Evolutionary conservation across 1,140 invertebrate genomes (phyloP).

Genomic region (Colletes gigas): DNA sequence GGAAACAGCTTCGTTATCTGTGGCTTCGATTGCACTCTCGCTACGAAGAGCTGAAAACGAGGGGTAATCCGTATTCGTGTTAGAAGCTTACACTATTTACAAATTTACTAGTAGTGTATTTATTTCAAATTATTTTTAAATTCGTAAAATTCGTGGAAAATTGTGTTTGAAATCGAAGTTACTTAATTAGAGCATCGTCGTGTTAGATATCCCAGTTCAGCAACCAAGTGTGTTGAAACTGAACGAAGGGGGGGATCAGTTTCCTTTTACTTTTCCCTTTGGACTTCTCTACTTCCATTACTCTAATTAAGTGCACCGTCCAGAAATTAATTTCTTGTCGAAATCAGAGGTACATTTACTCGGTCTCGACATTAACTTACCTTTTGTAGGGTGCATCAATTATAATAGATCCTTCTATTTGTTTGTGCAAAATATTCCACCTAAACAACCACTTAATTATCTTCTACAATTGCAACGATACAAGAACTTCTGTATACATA

Average conservation of each 20-base stretch:
- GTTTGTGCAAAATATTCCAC: too few species aligned
- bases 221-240: neutral
- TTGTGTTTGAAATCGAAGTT: too few species aligned
- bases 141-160: too few species aligned
- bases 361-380: neutral
- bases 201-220: neutral
- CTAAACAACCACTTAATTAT: too few species aligned
- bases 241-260: neutral
- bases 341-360: neutral
- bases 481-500: too few species aligned
- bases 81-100: too few species aligned
- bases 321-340: slow-evolving; percentile 7
- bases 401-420: neutral
- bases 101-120: too few species aligned
- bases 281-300: neutral
- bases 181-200: too few species aligned
- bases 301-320: neutral
- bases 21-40: slow-evolving; percentile 62
- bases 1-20: slow-evolving; percentile 73
- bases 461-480: too few species aligned
- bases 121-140: too few species aligned
- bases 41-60: slow-evolving; percentile 62
- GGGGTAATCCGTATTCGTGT: neutral
- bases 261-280: neutral
- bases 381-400: neutral